Base-by-base conservation (phyloP, 2,888 invertebrate species). In the Tetrapedia diversipes region DNA sequence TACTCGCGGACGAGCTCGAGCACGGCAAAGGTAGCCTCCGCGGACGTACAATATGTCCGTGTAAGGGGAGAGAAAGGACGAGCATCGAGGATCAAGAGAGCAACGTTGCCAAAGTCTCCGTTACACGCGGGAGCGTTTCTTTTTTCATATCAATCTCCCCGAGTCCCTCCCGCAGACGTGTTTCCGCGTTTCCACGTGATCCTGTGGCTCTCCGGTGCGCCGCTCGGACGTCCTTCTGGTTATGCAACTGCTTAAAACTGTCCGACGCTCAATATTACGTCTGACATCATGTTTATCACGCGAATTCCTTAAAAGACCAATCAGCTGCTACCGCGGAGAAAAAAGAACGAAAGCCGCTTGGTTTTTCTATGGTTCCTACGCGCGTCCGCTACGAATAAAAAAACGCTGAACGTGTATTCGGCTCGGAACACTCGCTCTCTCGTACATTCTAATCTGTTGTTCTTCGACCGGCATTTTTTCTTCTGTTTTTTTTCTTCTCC, bases 221-320 rank as follows among this genome's bases (percentile, higher is more conserved):
- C 65, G 47, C 29, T 72, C 65, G 75, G 64, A 43, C 64, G 78
- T 80, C 80, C 80, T 80, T 80, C 78, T 78, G 54, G 67, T 80
- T 80, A 78, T 68, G 79, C 80, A 80, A 80, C 78, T 34, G 64
- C 43, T 70, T 64, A 78, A 69, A 78, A 73, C 63, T 60, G 41
- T 22, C 65, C 61, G 79, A 29, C 65, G 71, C 54, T 66, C 77
- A 45, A 77, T 69, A 77, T 69, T 61, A 61, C 47, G 37, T 57
- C 72, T 72, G 72, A 79, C 79, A 72, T 73, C 72, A 59, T 73
- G 68, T 72, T 69, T 72, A 68, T 77, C 77, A 4, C 60, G 47
- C 60, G 65, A 65, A 56, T 68, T 77, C 51, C 72, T 66, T 57
- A 68, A 61, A 68, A 65, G 64, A 45, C 43, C 47, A 22, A 59